Evolutionary conservation across 2,113 vertebrate species (phyloP).

Genomic region (Acinonyx jubatus): DNA sequence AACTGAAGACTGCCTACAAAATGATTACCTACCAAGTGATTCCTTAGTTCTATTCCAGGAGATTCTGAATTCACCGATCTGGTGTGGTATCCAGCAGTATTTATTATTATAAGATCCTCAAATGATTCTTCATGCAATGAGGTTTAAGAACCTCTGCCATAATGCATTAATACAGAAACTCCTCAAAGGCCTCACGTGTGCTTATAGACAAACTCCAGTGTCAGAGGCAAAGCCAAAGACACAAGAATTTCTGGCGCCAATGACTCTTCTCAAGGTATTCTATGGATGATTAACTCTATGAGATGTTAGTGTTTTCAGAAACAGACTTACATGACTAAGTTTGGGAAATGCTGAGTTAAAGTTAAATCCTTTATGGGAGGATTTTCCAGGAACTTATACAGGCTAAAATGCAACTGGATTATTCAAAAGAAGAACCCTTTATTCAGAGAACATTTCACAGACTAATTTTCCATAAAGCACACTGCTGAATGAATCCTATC

Average conservation of each 20-base stretch:
- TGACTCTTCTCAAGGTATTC: conserved; percentile 5
- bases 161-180: neutral
- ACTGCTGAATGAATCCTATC: neutral
- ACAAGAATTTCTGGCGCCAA: neutral
- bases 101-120: neutral
- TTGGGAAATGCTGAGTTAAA: conserved; percentile 38
- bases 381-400: conserved; percentile 37
- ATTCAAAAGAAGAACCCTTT: conserved; percentile 35
- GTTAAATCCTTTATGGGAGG: neutral
- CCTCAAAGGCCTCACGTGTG: neutral
- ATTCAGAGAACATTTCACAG: neutral
- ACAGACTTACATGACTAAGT: conserved; percentile 6
- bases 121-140: neutral
- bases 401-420: neutral
- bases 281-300: neutral
- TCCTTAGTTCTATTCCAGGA: neutral
- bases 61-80: neutral
- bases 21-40: neutral
- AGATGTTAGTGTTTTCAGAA: conserved; percentile 53
- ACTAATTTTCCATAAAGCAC: neutral
- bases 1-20: neutral
- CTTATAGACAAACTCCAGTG: neutral
- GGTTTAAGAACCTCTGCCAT: neutral
- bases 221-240: neutral
- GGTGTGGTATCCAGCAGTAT: neutral